Evolutionary conservation across 1,140 invertebrate genomes (phyloP).

Genomic region (Eupristina koningsbergeri): DNA sequence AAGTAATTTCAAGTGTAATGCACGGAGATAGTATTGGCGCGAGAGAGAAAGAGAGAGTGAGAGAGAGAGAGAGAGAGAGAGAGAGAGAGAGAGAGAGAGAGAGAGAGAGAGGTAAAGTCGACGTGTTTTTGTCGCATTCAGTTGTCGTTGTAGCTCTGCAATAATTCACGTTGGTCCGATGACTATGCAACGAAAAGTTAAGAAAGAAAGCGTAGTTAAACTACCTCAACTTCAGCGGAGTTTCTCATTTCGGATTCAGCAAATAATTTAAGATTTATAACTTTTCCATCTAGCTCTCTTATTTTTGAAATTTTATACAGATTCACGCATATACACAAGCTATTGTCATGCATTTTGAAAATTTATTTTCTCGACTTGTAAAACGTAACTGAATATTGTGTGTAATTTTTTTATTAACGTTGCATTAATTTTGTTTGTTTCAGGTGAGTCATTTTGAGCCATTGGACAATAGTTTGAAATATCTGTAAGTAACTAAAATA

Average conservation of each 20-base stretch:
- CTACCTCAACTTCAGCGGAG: background rate
- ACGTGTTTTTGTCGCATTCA: constrained; percentile 8
- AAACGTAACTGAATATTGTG: background rate
- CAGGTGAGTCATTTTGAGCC: constrained; percentile 35
- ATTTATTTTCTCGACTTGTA: background rate
- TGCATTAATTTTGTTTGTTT: constrained; percentile 8
- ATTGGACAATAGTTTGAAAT: background rate
- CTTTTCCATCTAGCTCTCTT: background rate
- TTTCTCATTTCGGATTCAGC: background rate
- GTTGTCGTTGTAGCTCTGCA: background rate
- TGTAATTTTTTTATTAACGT: background rate
- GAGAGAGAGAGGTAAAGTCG: background rate
- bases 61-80: no score
- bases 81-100: background rate
- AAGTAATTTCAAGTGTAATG: background rate
- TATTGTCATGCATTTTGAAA: no score
- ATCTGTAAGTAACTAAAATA: constrained; percentile 8
- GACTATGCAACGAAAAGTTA: background rate
- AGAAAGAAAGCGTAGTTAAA: background rate
- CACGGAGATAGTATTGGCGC: background rate
- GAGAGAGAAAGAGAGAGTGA: no score
- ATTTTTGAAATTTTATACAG: background rate
- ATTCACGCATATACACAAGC: background rate
- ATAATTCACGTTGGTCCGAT: constrained; percentile 8
- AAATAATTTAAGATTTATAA: constrained; percentile 20